Conservation (phyloP, 2,888 invertebrate species). For the Hemaris fuciformis region DNA sequence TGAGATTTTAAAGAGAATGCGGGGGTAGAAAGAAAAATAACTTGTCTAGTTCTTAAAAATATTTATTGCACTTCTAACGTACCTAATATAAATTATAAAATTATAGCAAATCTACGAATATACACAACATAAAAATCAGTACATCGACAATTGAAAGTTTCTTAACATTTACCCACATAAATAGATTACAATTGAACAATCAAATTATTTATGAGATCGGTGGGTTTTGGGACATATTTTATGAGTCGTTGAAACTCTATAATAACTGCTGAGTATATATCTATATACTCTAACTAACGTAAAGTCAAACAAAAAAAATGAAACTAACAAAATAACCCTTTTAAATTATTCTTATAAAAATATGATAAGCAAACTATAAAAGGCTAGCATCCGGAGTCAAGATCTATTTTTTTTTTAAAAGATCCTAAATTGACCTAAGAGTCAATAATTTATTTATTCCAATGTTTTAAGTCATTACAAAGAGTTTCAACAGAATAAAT, state of each 20-base stretch:
- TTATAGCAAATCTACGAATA: neutral
- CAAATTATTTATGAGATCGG: conserved; percentile 22
- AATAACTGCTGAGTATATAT: too few relatives aligned
- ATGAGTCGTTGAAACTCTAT: neutral
- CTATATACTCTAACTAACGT: too few relatives aligned
- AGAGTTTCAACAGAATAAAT: neutral
- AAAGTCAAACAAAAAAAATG: too few relatives aligned
- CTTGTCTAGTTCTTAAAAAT: too few relatives aligned
- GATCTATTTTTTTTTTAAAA: neutral
- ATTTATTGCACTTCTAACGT: neutral
- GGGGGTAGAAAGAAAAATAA: too few relatives aligned
- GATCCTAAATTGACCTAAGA: neutral
- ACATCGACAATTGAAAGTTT: neutral
- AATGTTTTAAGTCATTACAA: neutral
- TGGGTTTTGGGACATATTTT: conserved; percentile 21
- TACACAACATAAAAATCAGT: neutral
- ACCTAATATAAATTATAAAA: neutral
- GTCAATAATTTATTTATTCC: neutral
- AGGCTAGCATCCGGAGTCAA: too few relatives aligned
- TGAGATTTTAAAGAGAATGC: too few relatives aligned
- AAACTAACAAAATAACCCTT: too few relatives aligned
- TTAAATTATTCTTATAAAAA: too few relatives aligned
- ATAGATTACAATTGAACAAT: neutral
- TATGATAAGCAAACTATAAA: too few relatives aligned
- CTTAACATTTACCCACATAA: conserved; percentile 1